Evolutionary conservation across 2,113 vertebrate genomes (phyloP).

Genomic region (Peromyscus maniculatus): DNA sequence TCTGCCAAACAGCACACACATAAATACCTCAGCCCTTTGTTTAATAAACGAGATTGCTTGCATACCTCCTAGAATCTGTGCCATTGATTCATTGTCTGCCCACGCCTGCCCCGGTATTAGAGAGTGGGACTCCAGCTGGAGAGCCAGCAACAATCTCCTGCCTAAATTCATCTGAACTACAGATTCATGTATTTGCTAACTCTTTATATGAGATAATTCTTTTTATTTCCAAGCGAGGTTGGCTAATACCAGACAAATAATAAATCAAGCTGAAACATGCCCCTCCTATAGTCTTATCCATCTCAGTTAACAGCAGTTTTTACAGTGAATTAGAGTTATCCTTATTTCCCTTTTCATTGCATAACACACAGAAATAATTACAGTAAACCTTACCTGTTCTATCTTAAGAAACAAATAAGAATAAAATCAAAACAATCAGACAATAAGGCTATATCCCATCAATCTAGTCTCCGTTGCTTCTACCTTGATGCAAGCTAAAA

Average conservation of each 20-base stretch:
- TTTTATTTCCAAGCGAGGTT: constrained; percentile 20
- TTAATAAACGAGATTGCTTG: too few species aligned
- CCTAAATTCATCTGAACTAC: constrained; percentile 19
- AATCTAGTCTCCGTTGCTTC: neutral
- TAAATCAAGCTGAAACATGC: neutral
- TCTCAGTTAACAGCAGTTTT: neutral
- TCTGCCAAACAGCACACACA: too few species aligned
- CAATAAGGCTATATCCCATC: neutral
- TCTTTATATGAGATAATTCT: neutral
- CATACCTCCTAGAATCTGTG: too few species aligned
- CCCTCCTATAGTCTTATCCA: neutral
- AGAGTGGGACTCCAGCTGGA: too few species aligned
- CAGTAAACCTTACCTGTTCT: neutral
- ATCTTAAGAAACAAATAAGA: constrained; percentile 2
- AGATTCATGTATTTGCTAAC: neutral
- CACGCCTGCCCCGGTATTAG: too few species aligned
- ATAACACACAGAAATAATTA: neutral
- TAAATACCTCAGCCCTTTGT: too few species aligned
- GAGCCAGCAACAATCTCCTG: neutral
- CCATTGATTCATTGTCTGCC: too few species aligned
- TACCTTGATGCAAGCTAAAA: neutral
- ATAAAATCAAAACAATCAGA: neutral
- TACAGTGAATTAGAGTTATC: neutral
- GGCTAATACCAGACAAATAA: neutral
- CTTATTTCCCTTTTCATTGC: neutral